These are phyloP conservation scores for Seladonia tumulorum DNA, from an alignment of 2,888 invertebrate genomes.

Conservation along the genomic window DNA sequence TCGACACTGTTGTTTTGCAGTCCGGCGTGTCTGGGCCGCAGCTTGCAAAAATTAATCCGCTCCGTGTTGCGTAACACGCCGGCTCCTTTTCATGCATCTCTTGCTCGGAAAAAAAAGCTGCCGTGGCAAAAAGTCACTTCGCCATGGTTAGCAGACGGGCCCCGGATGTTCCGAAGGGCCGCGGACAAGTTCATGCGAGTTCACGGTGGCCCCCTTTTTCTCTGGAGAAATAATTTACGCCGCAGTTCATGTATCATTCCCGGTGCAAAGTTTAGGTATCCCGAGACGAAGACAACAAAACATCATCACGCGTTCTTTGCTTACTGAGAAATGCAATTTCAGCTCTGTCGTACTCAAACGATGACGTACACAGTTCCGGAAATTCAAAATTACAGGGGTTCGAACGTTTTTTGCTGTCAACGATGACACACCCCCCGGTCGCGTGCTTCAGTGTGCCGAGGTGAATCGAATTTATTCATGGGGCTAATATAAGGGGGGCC, in stretches of 20 bases:
- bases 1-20: neutral
- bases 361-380: neutral
- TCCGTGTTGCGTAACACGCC: slow-evolving; percentile 1
- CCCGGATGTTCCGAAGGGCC: slow-evolving; percentile 38
- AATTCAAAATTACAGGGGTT: neutral
- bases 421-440: neutral
- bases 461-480: slow-evolving; percentile 47
- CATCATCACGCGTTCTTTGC: neutral
- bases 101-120: neutral
- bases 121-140: slow-evolving; percentile 27
- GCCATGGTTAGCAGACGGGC: slow-evolving; percentile 11
- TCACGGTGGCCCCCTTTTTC: neutral
- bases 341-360: no score
- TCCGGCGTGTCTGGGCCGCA: neutral
- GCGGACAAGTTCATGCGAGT: neutral
- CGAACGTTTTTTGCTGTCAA: neutral
- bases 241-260: neutral
- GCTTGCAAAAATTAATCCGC: slow-evolving; percentile 6
- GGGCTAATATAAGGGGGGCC: slow-evolving; percentile 30
- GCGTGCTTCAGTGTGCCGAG: neutral
- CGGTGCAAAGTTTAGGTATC: neutral
- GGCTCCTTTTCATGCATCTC: neutral
- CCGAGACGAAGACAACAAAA: neutral
- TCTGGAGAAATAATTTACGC: neutral
- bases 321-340: no score